Evolutionary conservation across 2,888 invertebrate genomes (phyloP), one percentile per base, ranked within the genome.

Genomic region (Lycocerus yunnanus): DNA sequence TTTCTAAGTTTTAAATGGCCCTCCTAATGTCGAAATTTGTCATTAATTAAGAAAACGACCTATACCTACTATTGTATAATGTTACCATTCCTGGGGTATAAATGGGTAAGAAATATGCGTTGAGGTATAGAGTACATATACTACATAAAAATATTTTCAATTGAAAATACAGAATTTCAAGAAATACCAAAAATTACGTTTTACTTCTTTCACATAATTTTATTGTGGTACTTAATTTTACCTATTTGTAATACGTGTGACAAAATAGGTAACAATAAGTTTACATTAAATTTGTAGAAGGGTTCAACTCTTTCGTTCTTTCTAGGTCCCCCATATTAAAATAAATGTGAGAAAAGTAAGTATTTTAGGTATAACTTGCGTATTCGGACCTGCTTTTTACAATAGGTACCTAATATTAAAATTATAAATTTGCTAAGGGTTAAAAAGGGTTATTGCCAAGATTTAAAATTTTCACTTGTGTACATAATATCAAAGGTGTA

Each of bases 301-400:
- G 61, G 61, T 63, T 63, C n/a, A 63, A 63, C 61, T 63, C 61
- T 63, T 63, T 63, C 61, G 18, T 10, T n/a, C 1, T 15, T 63
- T 63, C n/a, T 13, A n/a, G 15, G 61, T 63, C 61, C 61, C 61
- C 61, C 61, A 63, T 63, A 18, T 63, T 20, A 18, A 63, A 63
- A 63, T 63, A 63, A 63, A 63, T 63, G 61, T 63, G 61, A 63
- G 61, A 63, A 63, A 63, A 63, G 61, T 63, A 18, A 16, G 61
- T 8, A 20, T 63, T 63, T 63, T 63, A 63, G 61, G 61, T 63
- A 63, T 18, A 14, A 18, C 15, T 16, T 63, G n/a, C 43, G 6
- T 43, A 43, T 43, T 13, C n/a, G 43, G n/a, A 43, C 43, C 43
- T 43, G 43, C 43, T 18, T 63, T 10, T 15, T 63, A 63, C 18